Evolutionary conservation across 2,888 invertebrate species (phyloP).

Genomic region (Nesidiocoris tenuis): DNA sequence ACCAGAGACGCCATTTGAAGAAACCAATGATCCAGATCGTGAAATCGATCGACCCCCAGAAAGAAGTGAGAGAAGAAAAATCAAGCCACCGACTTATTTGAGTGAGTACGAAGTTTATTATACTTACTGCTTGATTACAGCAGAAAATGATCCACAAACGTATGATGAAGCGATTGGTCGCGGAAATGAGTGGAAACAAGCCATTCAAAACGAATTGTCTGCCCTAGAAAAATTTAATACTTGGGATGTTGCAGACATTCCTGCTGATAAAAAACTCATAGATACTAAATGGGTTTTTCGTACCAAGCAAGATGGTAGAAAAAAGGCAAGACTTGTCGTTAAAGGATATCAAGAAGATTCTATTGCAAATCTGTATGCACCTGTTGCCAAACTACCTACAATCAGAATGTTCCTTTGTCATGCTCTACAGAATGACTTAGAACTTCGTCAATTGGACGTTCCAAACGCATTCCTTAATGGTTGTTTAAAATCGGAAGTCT

Average conservation of each 20-base stretch:
- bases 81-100: slow-evolving; percentile 28
- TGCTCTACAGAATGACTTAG: slow-evolving; percentile 25
- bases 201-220: slow-evolving; percentile 30
- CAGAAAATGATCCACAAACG: slow-evolving; percentile 22
- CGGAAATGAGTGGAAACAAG: slow-evolving; percentile 13
- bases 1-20: neutral
- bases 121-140: slow-evolving; percentile 41
- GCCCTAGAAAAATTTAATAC: slow-evolving; percentile 40
- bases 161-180: slow-evolving; percentile 15
- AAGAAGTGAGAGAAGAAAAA: slow-evolving; percentile 8
- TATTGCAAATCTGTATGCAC: slow-evolving; percentile 32
- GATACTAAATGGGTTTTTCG: slow-evolving; percentile 44
- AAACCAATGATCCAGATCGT: slow-evolving; percentile 1
- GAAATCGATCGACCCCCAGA: neutral
- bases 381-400: slow-evolving; percentile 37
- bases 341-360: slow-evolving; percentile 39
- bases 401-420: slow-evolving; percentile 32
- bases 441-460: slow-evolving; percentile 44
- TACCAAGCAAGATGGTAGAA: slow-evolving; percentile 41
- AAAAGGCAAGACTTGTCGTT: slow-evolving; percentile 42
- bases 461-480: slow-evolving; percentile 46
- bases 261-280: slow-evolving; percentile 28
- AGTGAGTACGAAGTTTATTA: slow-evolving; percentile 43
- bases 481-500: slow-evolving; percentile 40
- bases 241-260: slow-evolving; percentile 36